Evolutionary conservation across 2,113 vertebrate genomes (phyloP).

Genomic region (Hippocampus guttulatus): DNA sequence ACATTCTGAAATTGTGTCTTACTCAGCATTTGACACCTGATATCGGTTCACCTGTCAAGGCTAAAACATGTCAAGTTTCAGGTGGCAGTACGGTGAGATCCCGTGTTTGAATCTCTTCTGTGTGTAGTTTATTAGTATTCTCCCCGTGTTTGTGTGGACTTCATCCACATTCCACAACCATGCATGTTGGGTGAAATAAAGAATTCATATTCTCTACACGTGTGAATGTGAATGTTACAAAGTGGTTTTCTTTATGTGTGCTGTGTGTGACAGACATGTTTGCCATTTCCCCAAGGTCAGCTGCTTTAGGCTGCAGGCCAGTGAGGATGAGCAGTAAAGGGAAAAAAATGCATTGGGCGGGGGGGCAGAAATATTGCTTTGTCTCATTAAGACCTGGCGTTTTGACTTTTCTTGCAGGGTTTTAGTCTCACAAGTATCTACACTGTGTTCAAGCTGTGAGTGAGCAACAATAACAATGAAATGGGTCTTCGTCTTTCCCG

Average conservation of each 20-base stretch:
- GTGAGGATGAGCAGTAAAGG: neutral
- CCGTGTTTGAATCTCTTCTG: no score
- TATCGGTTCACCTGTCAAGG: no score
- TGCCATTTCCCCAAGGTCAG: neutral
- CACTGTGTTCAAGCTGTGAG: conserved; percentile 11
- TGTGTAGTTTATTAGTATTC: neutral
- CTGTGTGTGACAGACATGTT: neutral
- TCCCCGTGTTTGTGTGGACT: neutral
- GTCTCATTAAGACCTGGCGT: neutral
- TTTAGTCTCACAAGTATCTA: neutral
- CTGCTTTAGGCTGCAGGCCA: neutral
- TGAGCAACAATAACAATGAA: conserved; percentile 30
- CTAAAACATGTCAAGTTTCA: no score
- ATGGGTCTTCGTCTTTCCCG: conserved; percentile 41
- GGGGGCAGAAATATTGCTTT: neutral
- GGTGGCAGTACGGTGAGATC: no score
- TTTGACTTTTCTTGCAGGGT: neutral
- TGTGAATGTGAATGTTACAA: neutral
- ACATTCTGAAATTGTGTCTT: no score
- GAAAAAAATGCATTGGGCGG: neutral
- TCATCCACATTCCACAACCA: no score
- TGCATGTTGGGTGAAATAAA: no score
- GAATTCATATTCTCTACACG: neutral
- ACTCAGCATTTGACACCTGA: no score
- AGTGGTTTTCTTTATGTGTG: neutral